These are phyloP conservation scores for Chrysaora quinquecirrha DNA, from an alignment of 30 jellyfish, hydroid and myxozoan genomes.

Conservation along the genomic window DNA sequence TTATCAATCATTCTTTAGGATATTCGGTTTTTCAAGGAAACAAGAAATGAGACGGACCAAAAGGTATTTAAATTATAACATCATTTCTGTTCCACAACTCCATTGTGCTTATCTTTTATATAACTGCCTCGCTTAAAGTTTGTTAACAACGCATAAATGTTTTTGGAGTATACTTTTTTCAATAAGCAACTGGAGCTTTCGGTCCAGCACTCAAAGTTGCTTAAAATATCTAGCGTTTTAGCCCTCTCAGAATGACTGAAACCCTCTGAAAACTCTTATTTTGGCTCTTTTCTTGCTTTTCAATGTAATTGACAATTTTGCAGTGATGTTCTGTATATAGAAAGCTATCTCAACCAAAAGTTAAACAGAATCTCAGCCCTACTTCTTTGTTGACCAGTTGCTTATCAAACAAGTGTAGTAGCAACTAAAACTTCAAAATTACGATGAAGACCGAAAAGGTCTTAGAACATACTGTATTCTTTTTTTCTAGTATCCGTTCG, in stretches of 20 bases:
- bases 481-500: constrained; percentile 93
- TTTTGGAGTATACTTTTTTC: too few relatives aligned
- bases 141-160: not conserved
- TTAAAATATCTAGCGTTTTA: too few relatives aligned
- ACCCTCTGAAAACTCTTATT: too few relatives aligned
- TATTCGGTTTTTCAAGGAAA: constrained; percentile 84
- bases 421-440: not conserved
- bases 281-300: too few relatives aligned
- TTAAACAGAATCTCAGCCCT: too few relatives aligned
- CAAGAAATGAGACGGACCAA: constrained; percentile 90
- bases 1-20: constrained; percentile 51
- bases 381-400: too few relatives aligned
- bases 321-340: too few relatives aligned
- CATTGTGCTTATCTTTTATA: constrained; percentile 42
- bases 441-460: not conserved
- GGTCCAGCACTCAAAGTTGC: too few relatives aligned
- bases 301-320: too few relatives aligned
- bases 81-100: not conserved
- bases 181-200: too few relatives aligned
- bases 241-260: too few relatives aligned
- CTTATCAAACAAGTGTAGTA: not conserved
- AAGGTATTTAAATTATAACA: constrained; percentile 49
- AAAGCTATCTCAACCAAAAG: too few relatives aligned
- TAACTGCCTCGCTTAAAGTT: not conserved
- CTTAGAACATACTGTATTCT: not conserved